These are phyloP conservation scores for Etia nguti DNA, from an alignment of 2,113 vertebrate genomes.

Conservation along the genomic window DNA sequence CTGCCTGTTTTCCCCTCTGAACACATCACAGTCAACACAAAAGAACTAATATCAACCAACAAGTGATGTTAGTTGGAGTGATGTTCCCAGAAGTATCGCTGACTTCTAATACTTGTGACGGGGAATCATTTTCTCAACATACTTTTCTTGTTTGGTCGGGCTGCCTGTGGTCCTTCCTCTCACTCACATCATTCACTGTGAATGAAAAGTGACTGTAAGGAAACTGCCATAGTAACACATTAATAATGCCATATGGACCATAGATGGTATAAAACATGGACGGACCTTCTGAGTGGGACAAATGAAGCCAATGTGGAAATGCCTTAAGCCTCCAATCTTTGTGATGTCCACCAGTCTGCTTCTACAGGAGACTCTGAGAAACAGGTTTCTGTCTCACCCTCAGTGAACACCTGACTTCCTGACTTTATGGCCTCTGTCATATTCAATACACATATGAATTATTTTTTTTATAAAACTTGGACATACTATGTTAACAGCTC, in stretches of 20 bases:
- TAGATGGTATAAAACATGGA: not conserved
- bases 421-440: no score
- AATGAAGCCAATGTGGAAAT: not conserved
- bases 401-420: not conserved
- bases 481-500: not conserved
- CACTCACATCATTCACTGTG: not conserved
- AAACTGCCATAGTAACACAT: not conserved
- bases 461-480: not conserved
- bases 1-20: not conserved
- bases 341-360: not conserved
- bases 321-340: not conserved
- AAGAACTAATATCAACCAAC: not conserved
- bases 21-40: not conserved
- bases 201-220: not conserved
- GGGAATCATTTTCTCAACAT: not conserved
- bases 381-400: not conserved
- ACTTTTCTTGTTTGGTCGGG: not conserved
- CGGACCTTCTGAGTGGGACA: not conserved
- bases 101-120: not conserved
- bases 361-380: not conserved
- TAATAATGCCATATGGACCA: not conserved
- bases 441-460: not conserved
- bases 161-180: not conserved
- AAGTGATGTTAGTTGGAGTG: not conserved
- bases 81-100: fast-evolving